Conservation (phyloP, 2,113 vertebrate genomes). For the Pholis gunnellus region DNA sequence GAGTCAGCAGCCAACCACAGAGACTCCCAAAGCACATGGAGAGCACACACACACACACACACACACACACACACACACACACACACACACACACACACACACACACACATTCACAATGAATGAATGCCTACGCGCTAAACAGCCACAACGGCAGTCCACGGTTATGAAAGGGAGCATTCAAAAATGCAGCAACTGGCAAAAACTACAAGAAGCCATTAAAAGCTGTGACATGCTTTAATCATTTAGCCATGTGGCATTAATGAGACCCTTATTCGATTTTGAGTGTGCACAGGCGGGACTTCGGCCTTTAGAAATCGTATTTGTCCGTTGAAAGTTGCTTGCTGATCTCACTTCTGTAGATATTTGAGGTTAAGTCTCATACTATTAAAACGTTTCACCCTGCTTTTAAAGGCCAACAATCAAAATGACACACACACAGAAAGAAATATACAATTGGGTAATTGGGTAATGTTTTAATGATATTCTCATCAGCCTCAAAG, state of each 20-base stretch:
- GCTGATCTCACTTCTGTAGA: background rate
- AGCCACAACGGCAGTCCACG: background rate
- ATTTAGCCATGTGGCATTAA: background rate
- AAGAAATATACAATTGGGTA: no score
- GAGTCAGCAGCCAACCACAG: slow-evolving; percentile 45
- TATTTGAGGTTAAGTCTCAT: background rate
- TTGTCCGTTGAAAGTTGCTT: background rate
- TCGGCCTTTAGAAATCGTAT: background rate
- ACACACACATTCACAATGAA: slow-evolving; percentile 3
- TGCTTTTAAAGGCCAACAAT: background rate
- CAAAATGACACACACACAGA: background rate
- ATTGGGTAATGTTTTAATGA: background rate
- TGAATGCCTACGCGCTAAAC: background rate
- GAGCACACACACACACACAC: no score
- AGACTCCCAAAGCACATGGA: background rate
- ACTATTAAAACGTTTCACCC: background rate
- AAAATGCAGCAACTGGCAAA: slow-evolving; percentile 2
- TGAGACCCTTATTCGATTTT: background rate
- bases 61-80: slow-evolving; percentile 7
- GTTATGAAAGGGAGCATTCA: slow-evolving; percentile 50
- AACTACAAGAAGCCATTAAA: background rate
- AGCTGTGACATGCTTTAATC: background rate
- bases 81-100: slow-evolving; percentile 20
- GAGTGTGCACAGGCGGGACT: background rate
- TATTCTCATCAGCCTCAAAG: background rate